Percentiles rank a stretch among this genome's conserved stretches.
phyloP scores from a whole-genome alignment of 2,113 vertebrate species.

The Dromaius novaehollandiae region DNA sequence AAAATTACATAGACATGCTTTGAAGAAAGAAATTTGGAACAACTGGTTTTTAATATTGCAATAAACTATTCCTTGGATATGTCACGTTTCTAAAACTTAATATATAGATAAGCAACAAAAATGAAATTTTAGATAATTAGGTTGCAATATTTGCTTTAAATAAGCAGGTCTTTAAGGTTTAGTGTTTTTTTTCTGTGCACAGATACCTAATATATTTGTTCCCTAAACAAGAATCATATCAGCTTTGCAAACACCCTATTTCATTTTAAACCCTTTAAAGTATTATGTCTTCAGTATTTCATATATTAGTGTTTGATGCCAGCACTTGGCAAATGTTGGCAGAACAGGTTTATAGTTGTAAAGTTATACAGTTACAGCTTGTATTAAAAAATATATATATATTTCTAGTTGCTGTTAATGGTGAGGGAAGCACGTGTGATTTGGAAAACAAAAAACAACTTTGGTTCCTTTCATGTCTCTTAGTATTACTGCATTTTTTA shows the following conservation, averaged over 20 bases:
- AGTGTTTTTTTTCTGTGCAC: background rate
- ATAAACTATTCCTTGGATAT: background rate
- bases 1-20: background rate
- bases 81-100: background rate
- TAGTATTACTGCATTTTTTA: background rate
- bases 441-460: background rate
- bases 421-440: background rate
- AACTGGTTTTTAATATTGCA: background rate
- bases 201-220: background rate
- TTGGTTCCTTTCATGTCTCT: background rate
- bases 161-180: background rate
- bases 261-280: background rate
- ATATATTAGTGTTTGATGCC: background rate
- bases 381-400: background rate
- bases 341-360: background rate
- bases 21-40: background rate
- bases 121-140: background rate
- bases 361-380: background rate
- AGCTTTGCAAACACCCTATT: background rate
- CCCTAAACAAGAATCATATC: background rate
- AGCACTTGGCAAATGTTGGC: background rate
- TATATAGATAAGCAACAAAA: background rate
- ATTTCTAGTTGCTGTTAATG: background rate
- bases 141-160: background rate
- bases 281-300: background rate